A percentile compares a stretch with the other conserved stretches of the same genome.
Evolutionary conservation across 2,888 invertebrate species (phyloP).

Genomic region (Candidula unifasciata): DNA sequence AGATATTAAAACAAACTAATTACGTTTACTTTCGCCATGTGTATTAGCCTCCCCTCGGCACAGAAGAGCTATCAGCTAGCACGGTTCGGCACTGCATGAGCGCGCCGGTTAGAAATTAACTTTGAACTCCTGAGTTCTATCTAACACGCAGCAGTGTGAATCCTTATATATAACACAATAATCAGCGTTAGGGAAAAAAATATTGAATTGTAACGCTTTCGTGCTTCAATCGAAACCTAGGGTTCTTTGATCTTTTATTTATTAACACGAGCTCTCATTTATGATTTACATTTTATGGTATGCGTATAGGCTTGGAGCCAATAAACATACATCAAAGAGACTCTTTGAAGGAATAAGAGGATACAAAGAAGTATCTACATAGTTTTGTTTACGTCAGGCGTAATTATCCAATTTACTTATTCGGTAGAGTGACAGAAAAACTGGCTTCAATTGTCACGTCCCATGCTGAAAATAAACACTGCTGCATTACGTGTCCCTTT

Average conservation of each 20-base stretch:
- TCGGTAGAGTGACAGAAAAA: neutral
- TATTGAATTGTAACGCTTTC: too few species aligned
- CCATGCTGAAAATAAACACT: neutral
- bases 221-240: neutral
- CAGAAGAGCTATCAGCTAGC: too few species aligned
- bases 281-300: too few species aligned
- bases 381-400: neutral
- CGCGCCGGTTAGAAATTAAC: too few species aligned
- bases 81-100: too few species aligned
- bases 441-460: neutral
- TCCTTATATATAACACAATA: too few species aligned
- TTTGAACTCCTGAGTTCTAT: too few species aligned
- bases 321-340: constrained; percentile 16
- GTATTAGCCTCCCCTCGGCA: too few species aligned
- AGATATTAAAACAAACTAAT: too few species aligned
- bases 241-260: neutral
- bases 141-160: too few species aligned
- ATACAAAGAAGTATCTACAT: neutral
- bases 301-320: neutral
- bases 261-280: neutral
- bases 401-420: neutral
- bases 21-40: too few species aligned
- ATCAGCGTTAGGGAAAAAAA: too few species aligned
- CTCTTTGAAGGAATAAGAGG: neutral
- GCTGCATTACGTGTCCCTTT: neutral